Evolutionary conservation across 2,113 vertebrate species (phyloP).

Genomic region (Coryphaenoides rupestris): DNA sequence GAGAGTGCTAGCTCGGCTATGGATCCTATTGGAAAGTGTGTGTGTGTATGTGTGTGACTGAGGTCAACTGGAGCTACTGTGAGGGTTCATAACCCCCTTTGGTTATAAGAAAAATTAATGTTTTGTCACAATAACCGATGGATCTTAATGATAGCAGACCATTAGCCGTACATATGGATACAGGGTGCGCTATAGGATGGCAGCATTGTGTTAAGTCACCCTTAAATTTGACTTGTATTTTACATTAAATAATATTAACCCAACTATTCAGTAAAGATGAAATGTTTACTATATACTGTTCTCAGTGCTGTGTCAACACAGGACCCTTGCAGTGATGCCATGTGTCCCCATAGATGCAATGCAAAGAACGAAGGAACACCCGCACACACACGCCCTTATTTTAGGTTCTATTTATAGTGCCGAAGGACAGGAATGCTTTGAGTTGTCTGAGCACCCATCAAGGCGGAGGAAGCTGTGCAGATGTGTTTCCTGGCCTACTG

Average conservation of each 20-base stretch:
- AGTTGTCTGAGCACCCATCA: conserved; percentile 46
- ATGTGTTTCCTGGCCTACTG: conserved; percentile 40
- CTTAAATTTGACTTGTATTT: no score
- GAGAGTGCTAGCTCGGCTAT: no score
- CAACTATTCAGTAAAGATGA: no score
- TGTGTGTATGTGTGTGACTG: conserved; percentile 6
- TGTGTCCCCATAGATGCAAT: conserved; percentile 36
- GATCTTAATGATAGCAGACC: no score
- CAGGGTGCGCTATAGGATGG: no score
- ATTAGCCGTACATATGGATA: no score
- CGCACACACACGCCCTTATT: conserved; percentile 61
- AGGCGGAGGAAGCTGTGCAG: conserved; percentile 39
- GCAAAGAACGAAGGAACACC: conserved; percentile 48
- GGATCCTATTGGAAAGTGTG: no score
- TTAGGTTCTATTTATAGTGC: conserved; percentile 63
- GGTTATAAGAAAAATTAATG: no score
- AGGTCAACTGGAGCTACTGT: conserved; percentile 15
- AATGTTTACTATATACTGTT: conserved; percentile 41
- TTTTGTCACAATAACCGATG: no score
- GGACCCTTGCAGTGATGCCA: conserved; percentile 51
- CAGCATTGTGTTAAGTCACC: no score
- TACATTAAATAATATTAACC: no score
- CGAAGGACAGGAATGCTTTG: conserved; percentile 52
- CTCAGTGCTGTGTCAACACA: conserved; percentile 43
- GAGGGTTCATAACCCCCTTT: neutral